A percentile compares a stretch with the other conserved stretches of the same genome.
phyloP scores from a whole-genome alignment of 2,113 vertebrate genomes.

The Misgurnus anguillicaudatus region DNA sequence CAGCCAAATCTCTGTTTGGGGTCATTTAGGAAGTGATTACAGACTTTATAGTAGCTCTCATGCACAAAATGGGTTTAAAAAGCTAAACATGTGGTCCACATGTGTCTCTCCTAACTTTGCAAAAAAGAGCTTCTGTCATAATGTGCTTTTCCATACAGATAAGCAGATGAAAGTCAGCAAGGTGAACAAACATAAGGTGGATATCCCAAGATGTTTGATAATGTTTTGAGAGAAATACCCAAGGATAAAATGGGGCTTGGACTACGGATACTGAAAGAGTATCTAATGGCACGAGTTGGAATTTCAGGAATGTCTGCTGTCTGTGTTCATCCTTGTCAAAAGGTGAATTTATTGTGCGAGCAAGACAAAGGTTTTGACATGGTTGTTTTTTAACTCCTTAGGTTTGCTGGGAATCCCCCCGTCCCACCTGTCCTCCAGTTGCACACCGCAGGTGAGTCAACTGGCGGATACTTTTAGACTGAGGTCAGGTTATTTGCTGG shows the following conservation, averaged over 20 bases:
- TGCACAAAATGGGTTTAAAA: constrained; percentile 25
- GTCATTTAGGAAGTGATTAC: constrained; percentile 54
- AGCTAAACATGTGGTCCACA: constrained; percentile 61
- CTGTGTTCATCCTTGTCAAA: constrained; percentile 60
- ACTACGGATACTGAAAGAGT: constrained; percentile 51
- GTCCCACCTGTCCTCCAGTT: constrained; percentile 11
- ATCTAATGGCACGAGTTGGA: constrained; percentile 52
- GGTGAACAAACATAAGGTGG: constrained; percentile 53
- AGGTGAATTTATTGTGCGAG: constrained; percentile 57
- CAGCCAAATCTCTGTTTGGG: constrained; percentile 41
- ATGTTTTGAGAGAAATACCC: constrained; percentile 41
- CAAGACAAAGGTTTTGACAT: constrained; percentile 48
- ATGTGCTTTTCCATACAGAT: constrained; percentile 53
- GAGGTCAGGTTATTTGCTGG: constrained; percentile 15
- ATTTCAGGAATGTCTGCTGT: constrained; percentile 73
- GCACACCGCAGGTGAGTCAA: constrained; percentile 18
- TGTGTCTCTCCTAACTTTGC: constrained; percentile 52
- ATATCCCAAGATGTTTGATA: constrained; percentile 53
- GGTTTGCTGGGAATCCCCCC: constrained; percentile 58
- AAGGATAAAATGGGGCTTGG: constrained; percentile 48
- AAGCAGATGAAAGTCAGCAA: constrained; percentile 53
- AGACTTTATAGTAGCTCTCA: constrained; percentile 44
- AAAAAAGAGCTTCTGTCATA: constrained; percentile 25
- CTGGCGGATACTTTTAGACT: background rate
- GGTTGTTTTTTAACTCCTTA: constrained; percentile 49